phyloP scores from a whole-genome alignment of 1,140 invertebrate species.

The Tribolium madens region DNA sequence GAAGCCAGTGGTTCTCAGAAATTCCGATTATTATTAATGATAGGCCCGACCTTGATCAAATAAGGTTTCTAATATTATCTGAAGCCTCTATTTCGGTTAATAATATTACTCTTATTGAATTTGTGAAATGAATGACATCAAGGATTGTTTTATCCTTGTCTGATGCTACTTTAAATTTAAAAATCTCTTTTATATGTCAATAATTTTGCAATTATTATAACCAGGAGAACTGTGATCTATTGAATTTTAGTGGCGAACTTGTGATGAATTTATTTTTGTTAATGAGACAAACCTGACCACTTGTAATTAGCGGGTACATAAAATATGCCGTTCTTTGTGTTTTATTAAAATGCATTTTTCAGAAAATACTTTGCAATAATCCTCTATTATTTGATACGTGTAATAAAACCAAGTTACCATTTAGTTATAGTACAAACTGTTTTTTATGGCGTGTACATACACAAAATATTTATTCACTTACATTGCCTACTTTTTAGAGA shows the following conservation, averaged over 20 bases:
- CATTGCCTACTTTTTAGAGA: no score
- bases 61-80: constrained; percentile 10
- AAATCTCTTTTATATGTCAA: neutral
- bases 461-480: no score
- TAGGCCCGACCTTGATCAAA: constrained; percentile 5
- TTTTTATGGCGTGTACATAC: no score
- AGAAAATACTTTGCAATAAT: no score
- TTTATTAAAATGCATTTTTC: no score
- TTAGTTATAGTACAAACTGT: no score
- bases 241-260: neutral
- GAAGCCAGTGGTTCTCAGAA: neutral
- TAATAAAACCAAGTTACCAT: no score
- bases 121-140: neutral
- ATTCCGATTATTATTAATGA: constrained; percentile 27
- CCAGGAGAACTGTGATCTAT: no score
- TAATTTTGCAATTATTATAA: neutral
- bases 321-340: neutral
- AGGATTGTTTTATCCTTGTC: neutral
- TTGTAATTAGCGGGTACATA: neutral
- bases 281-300: neutral
- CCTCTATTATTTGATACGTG: no score
- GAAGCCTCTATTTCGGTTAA: constrained; percentile 1
- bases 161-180: neutral
- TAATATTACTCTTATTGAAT: constrained; percentile 27
- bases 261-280: neutral